Evolutionary conservation across 2,888 invertebrate genomes (phyloP).

Genomic region (Gibbula magus): DNA sequence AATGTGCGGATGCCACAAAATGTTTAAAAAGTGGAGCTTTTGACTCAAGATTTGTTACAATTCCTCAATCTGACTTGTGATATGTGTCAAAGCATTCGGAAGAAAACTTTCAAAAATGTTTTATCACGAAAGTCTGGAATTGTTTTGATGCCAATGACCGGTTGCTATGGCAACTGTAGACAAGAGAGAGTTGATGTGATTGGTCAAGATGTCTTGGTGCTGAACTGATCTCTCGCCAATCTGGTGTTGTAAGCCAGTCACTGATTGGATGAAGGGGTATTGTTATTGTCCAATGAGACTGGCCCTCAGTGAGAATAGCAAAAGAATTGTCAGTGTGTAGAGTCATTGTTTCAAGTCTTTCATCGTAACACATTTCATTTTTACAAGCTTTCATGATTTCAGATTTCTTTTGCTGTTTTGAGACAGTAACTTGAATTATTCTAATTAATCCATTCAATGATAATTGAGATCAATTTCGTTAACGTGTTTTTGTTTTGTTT

Average conservation of each 20-base stretch:
- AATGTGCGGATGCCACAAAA: not conserved
- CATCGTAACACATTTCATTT: not conserved
- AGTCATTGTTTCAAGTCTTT: conserved; percentile 13
- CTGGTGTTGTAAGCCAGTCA: conserved; percentile 1
- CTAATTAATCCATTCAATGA: too few relatives aligned
- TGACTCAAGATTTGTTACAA: too few relatives aligned
- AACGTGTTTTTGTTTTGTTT: too few relatives aligned
- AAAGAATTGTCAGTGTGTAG: not conserved
- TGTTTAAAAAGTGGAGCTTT: too few relatives aligned
- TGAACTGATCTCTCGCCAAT: conserved; percentile 18
- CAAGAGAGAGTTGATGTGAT: not conserved
- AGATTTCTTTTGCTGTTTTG: too few relatives aligned
- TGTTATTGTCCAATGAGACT: conserved; percentile 11
- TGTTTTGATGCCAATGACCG: not conserved
- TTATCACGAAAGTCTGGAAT: not conserved
- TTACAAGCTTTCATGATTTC: not conserved
- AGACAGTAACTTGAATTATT: too few relatives aligned
- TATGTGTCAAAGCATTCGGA: not conserved
- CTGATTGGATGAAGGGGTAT: not conserved
- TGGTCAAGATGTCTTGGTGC: not conserved
- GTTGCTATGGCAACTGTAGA: conserved; percentile 14
- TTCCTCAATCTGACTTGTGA: not conserved
- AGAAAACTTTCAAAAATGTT: not conserved
- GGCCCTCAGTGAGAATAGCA: not conserved
- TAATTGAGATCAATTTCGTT: too few relatives aligned